Base-by-base conservation (phyloP, 2,113 vertebrate species). In the Myxocyprinus asiaticus region DNA sequence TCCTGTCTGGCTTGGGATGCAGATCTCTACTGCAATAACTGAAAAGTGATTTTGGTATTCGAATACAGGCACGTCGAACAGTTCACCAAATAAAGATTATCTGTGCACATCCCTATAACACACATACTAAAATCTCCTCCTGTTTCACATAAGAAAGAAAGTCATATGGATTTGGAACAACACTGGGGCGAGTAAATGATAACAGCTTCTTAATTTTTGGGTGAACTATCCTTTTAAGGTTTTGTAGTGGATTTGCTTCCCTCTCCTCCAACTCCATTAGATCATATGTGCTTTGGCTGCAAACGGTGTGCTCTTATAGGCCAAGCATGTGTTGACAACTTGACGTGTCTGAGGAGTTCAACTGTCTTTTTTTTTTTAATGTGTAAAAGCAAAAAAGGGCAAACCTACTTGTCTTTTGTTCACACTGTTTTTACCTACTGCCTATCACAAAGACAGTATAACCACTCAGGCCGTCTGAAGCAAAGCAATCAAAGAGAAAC, bases 371-470 rank as follows among this genome's bases (percentile, higher is more conserved):
- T n/a, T n/a, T 4, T n/a, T 71, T 56, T 71, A 14, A 71, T 45
- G 53, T 61, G 55, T 58, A 59, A 45, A 59, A 59, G 14, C 55
- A 45, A 42, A 59, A 59, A 4, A 47, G 6, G 22, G 1, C 22
- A 59, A 72, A 47, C 4, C n/a, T 10, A 15, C 55, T 47, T 45
- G 43, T 6, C 70, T 72, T 72, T 72, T 59, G 69, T 17, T 58
- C 5, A 11, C n/a, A 6, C 14, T 11, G 69, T 58, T 72, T 53
- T 17, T 47, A 72, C 43, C 47, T 43, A 6, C 9, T 47, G n/a
- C n/a, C 55, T 73, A 22, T 73, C 55, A 61, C 70, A 73, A 72
- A 72, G 43, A 61, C 11, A 50, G 59, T 17, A 74, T 50, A 33
- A 43, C 68, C 14, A 9, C 68, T 43, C 5, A 10, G 22, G 45